Percentiles rank a stretch among this genome's conserved stretches.
phyloP scores from a whole-genome alignment of 1,140 invertebrate species.

The Aricia agestis region DNA sequence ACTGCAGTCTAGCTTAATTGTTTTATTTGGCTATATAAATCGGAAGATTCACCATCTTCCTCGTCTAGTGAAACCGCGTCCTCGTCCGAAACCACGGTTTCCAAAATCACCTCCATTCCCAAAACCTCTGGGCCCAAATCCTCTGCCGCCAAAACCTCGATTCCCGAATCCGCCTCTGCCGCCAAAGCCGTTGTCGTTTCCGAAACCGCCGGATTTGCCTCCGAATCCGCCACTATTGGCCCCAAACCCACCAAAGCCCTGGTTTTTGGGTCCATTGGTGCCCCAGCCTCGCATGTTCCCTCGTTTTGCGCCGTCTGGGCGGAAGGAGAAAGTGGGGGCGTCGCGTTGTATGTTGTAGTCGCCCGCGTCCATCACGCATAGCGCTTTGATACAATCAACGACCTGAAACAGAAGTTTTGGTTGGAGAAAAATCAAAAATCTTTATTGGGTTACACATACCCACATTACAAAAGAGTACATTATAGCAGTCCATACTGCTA shows the following conservation, averaged over 20 bases:
- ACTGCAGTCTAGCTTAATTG: conserved; percentile 3
- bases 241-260: conserved; percentile 29
- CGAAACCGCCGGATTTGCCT: conserved; percentile 31
- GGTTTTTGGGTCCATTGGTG: conserved; percentile 47
- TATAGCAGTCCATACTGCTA: too few species aligned
- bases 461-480: neutral
- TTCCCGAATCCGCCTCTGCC: conserved; percentile 30
- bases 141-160: conserved; percentile 28
- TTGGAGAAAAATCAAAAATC: neutral
- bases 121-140: conserved; percentile 28
- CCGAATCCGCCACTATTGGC: conserved; percentile 32
- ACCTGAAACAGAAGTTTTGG: conserved; percentile 63
- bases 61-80: conserved; percentile 7
- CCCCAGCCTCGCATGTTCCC: conserved; percentile 52
- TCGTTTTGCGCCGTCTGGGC: conserved; percentile 50
- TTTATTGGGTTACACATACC: too few species aligned
- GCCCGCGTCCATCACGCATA: conserved; percentile 85
- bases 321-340: conserved; percentile 45
- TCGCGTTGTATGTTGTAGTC: conserved; percentile 81
- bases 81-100: conserved; percentile 17
- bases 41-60: conserved; percentile 14
- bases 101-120: conserved; percentile 26
- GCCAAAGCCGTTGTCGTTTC: conserved; percentile 23
- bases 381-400: conserved; percentile 78
- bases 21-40: conserved; percentile 10